Conservation (phyloP, 2,797 vertebrate species). For the Bucorvus abyssinicus region DNA sequence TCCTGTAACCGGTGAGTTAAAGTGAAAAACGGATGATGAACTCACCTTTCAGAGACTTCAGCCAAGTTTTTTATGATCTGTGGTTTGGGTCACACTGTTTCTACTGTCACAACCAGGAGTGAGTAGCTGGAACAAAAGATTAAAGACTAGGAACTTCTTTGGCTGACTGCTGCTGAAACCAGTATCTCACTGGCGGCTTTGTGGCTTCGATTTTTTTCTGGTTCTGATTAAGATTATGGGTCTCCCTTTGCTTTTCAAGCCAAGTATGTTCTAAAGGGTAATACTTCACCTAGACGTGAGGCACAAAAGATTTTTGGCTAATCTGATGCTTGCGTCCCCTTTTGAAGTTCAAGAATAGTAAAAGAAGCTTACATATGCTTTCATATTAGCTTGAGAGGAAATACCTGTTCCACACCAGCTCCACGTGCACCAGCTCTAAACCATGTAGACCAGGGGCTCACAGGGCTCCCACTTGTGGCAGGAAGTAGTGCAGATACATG, state of each 20-base stretch:
- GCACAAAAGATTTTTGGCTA: not conserved
- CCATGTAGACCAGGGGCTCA: rapidly evolving
- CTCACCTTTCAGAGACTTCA: not conserved
- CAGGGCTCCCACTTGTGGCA: not conserved
- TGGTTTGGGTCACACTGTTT: not conserved
- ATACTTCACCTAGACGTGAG: not conserved
- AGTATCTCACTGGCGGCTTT: not conserved
- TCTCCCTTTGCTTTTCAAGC: not conserved
- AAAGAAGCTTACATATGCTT: not conserved
- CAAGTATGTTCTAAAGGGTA: not conserved
- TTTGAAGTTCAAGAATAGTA: not conserved
- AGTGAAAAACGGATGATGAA: not conserved
- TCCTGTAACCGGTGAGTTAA: not conserved
- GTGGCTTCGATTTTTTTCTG: not conserved
- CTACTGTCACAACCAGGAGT: not conserved
- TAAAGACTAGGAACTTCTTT: not conserved
- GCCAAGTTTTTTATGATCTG: not conserved
- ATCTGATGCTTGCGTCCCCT: not conserved
- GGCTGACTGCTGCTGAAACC: not conserved
- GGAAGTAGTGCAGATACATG: not conserved
- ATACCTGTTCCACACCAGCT: not conserved
- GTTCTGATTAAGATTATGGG: not conserved
- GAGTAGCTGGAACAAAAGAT: not conserved
- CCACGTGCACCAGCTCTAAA: not conserved
- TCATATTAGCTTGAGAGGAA: not conserved